Conservation (phyloP, 2,113 vertebrate genomes). For the Cephalopterus ornatus region DNA sequence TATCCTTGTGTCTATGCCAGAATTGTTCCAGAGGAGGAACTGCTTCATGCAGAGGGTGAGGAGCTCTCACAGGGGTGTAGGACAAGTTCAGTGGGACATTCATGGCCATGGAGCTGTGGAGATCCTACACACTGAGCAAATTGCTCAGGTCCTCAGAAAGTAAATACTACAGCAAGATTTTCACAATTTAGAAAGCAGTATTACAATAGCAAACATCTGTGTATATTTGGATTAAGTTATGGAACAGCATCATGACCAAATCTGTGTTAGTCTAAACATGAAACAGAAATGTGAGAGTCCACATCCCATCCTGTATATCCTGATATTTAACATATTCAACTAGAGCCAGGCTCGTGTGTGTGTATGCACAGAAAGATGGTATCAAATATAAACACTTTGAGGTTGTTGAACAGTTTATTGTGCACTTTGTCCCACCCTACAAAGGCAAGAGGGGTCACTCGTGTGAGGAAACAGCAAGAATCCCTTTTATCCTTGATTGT, state of each 20-base stretch:
- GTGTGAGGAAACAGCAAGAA: neutral
- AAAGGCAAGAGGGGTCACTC: neutral
- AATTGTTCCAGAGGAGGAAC: neutral
- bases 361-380: neutral
- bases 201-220: neutral
- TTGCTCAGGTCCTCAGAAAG: neutral
- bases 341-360: neutral
- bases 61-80: neutral
- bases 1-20: neutral
- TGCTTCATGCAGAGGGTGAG: neutral
- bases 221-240: too few relatives aligned
- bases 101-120: neutral
- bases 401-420: neutral
- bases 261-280: neutral
- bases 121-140: neutral
- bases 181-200: neutral
- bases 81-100: neutral
- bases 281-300: neutral
- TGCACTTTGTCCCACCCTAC: neutral
- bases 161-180: neutral
- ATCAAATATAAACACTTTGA: neutral
- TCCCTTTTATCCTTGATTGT: neutral
- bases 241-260: neutral
- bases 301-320: neutral
- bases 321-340: neutral